Conservation (phyloP, 2,113 vertebrate species). For the Lophura nycthemera region DNA sequence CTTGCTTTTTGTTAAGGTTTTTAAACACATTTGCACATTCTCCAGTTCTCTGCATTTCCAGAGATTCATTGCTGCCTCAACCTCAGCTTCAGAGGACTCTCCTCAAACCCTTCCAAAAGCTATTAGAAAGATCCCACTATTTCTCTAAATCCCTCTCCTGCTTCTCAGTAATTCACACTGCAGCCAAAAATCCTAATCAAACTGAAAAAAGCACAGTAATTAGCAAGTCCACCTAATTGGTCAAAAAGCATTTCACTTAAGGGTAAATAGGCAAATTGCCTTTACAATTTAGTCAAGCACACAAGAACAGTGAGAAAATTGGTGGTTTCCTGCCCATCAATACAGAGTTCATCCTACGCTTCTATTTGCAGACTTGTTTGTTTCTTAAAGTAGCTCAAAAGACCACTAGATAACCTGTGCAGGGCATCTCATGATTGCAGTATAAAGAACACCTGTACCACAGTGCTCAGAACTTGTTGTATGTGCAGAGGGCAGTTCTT, state of each 20-base stretch:
- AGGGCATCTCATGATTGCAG: not conserved
- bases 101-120: not conserved
- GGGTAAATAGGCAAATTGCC: constrained; percentile 24
- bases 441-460: not conserved
- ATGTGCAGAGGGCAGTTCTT: not conserved
- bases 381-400: not conserved
- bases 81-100: not conserved
- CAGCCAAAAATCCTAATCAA: not conserved
- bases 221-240: not conserved
- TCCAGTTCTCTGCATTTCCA: not conserved
- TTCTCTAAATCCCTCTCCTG: not conserved
- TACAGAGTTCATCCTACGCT: not conserved
- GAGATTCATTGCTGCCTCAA: not conserved
- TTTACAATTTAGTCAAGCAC: constrained; percentile 4
- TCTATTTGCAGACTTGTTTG: constrained; percentile 5
- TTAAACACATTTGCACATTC: not conserved
- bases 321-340: constrained; percentile 44
- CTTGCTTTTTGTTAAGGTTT: not conserved
- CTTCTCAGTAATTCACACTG: not conserved
- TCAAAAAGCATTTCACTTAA: not conserved
- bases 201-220: not conserved
- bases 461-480: not conserved
- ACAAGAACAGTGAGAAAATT: not conserved
- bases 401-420: constrained; percentile 7
- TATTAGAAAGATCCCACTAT: too few relatives aligned